Evolutionary conservation across 2,113 vertebrate species (phyloP).

Genomic region (Triplophysa rosa): DNA sequence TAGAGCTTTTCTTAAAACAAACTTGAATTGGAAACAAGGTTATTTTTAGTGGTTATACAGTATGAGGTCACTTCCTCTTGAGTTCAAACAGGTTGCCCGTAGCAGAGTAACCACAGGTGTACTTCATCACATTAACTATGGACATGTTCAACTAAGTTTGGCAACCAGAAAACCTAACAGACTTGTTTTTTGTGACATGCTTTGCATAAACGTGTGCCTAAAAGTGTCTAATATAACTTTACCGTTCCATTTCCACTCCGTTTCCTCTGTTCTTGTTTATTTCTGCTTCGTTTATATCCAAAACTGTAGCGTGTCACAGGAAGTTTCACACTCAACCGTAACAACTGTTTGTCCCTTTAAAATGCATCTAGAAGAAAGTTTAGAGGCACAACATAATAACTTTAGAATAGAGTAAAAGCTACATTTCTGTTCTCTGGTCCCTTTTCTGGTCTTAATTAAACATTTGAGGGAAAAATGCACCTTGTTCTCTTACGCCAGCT

Average conservation of each 20-base stretch:
- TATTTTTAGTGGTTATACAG: background rate
- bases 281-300: background rate
- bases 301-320: background rate
- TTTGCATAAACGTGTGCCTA: background rate
- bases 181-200: background rate
- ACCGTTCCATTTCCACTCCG: too few relatives aligned
- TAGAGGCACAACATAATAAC: background rate
- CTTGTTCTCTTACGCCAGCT: slow-evolving; percentile 30
- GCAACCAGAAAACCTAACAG: background rate
- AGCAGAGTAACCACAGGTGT: background rate
- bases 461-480: background rate
- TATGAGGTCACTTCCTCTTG: background rate
- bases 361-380: background rate
- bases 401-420: background rate
- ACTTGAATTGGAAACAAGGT: too few relatives aligned
- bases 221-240: too few relatives aligned
- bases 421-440: background rate
- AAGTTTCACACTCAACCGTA: background rate
- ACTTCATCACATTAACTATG: slow-evolving; percentile 17
- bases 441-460: background rate
- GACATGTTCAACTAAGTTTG: background rate
- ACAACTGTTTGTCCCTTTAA: slow-evolving; percentile 1
- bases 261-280: background rate
- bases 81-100: background rate
- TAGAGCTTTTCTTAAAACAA: too few relatives aligned